Evolutionary conservation across 2,113 vertebrate species (phyloP).

Genomic region (Cyanoliseus patagonus): DNA sequence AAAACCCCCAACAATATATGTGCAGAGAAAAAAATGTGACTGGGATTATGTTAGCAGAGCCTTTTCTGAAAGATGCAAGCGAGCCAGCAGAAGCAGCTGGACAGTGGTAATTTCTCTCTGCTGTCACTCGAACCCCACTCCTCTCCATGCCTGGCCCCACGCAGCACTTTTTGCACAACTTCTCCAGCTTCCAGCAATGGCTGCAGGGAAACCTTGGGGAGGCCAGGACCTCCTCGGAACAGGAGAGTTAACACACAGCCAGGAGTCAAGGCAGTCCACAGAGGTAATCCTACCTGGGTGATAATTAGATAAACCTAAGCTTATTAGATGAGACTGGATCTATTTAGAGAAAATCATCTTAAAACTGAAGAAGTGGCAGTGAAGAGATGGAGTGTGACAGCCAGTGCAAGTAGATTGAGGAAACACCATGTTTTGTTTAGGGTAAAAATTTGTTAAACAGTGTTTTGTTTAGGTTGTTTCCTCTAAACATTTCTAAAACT

Average conservation of each 20-base stretch:
- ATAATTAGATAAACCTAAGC: conserved; percentile 63
- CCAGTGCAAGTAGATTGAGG: not conserved
- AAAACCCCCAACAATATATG: rapidly evolving
- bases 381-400: not conserved
- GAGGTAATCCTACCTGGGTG: conserved; percentile 54
- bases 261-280: not conserved
- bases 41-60: not conserved
- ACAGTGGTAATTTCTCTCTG: not conserved
- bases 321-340: conserved; percentile 53
- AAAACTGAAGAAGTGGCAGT: not conserved
- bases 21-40: not conserved
- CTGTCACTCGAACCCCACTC: not conserved
- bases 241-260: not conserved
- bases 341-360: conserved; percentile 49
- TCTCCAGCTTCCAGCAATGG: not conserved
- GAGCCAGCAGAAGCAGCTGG: not conserved
- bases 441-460: not conserved
- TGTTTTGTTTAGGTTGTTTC: not conserved
- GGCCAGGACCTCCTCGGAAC: not conserved
- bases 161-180: not conserved
- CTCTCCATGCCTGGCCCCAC: not conserved
- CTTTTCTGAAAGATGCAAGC: not conserved
- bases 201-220: rapidly evolving
- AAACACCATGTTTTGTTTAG: not conserved
- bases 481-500: not conserved